A percentile compares a stretch with the other conserved stretches of the same genome.
Evolutionary conservation across 2,888 invertebrate species (phyloP).

Genomic region (Drosophila mettleri): DNA sequence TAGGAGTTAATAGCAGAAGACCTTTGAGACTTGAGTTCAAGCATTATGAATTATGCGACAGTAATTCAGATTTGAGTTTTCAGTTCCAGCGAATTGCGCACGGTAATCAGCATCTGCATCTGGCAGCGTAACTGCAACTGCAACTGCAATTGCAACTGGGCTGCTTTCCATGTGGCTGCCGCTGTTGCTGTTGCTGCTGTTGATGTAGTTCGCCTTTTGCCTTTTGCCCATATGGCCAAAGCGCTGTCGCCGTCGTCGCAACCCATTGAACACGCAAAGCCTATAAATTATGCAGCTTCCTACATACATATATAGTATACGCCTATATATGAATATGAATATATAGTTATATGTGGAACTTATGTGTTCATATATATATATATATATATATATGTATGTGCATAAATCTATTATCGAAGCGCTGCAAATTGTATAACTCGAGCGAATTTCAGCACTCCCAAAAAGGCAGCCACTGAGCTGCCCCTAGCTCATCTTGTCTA

Average conservation of each 20-base stretch:
- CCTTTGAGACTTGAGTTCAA: conserved; percentile 13
- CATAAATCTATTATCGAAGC: conserved; percentile 77
- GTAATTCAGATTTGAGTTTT: conserved; percentile 17
- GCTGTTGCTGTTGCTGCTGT: conserved; percentile 12
- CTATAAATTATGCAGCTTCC: conserved; percentile 76
- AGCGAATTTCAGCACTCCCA: conserved; percentile 53
- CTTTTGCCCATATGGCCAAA: conserved; percentile 71
- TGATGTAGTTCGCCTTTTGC: conserved; percentile 28
- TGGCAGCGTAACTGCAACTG: conserved; percentile 19
- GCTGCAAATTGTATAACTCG: conserved; percentile 69
- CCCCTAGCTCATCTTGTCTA: conserved; percentile 67
- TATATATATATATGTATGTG: too few species aligned
- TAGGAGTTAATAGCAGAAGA: background rate
- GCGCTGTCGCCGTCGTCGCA: conserved; percentile 61
- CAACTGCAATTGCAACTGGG: conserved; percentile 13
- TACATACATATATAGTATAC: conserved; percentile 50
- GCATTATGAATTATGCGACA: conserved; percentile 18
- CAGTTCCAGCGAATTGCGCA: conserved; percentile 29
- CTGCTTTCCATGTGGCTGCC: conserved; percentile 39
- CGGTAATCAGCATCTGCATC: conserved; percentile 39
- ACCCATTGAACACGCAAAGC: conserved; percentile 79
- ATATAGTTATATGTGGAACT: conserved; percentile 13
- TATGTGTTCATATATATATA: conserved; percentile 42
- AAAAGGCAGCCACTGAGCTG: conserved; percentile 6
- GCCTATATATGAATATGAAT: conserved; percentile 21